Base-by-base conservation (phyloP, 2,888 invertebrate species). In the Beris morrisii region DNA sequence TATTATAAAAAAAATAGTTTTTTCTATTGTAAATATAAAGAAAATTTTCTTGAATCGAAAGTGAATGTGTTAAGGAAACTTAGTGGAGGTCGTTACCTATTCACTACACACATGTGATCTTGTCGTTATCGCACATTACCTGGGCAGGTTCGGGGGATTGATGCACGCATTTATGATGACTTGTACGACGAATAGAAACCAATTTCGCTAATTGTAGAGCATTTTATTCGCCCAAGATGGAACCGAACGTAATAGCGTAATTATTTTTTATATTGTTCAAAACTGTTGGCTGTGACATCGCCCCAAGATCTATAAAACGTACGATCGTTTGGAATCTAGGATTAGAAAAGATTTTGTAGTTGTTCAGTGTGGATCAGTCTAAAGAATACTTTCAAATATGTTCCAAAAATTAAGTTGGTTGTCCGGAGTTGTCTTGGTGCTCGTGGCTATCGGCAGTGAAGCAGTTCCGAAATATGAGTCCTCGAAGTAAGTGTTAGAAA, bases 261-360 rank as follows among this genome's bases (percentile, higher is more conserved):
- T 64, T 53, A 52, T 64, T 54, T 54, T 54, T 44, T 64, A 38
- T 54, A 64, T 64, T 64, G 64, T 64, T 64, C 31, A 15, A 64
- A 64, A 64, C 43, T 64, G 64, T 54, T 6, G 53, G 28, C 54
- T 64, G 64, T 64, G 64, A 64, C 64, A 53, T 53, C 2, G 43
- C 53, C 43, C 30, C 31, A 4, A 38, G 38, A 38, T 54, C 53
- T 64, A 64, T 64, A 64, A 64, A 53, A 46, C 45, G 44, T 28
- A 22, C n/a, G 13, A 5, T 22, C 30, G 4, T 48, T 22, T 13
- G 22, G 13, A 30, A 58, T 58, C 22, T 12, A 6, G 54, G 11
- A 44, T 38, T 48, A 58, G 53, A 64, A 12, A 13, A 45, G 12
- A 11, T 28, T 9, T 31, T n/a, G 30, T 5, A 4, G n/a, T 11